A percentile compares a stretch with the other conserved stretches of the same genome.
phyloP scores from a whole-genome alignment of 2,888 invertebrate species.

The Acanthosepion lycidas region DNA sequence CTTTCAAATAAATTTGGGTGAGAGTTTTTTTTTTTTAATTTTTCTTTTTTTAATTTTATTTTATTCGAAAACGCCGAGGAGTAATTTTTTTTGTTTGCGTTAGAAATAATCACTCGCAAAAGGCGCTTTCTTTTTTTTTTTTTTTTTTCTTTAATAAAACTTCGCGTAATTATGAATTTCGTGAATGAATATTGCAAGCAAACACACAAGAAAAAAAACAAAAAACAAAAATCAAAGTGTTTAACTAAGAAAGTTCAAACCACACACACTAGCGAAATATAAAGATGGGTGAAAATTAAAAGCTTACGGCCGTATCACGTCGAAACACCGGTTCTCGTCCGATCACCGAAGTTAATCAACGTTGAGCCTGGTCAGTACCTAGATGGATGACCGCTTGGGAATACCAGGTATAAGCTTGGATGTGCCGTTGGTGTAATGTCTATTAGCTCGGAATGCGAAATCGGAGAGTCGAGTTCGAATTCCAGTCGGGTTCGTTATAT shows the following conservation, averaged over 20 bases:
- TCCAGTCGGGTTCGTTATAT: too few relatives aligned
- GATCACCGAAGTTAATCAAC: too few relatives aligned
- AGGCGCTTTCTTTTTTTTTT: background rate
- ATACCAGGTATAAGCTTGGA: too few relatives aligned
- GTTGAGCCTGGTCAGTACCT: too few relatives aligned
- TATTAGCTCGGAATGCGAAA: too few relatives aligned
- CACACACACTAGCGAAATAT: background rate
- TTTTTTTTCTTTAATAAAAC: background rate
- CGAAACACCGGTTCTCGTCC: too few relatives aligned
- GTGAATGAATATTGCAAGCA: background rate
- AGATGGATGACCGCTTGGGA: too few relatives aligned
- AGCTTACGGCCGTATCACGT: too few relatives aligned
- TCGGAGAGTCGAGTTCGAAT: too few relatives aligned
- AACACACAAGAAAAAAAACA: background rate
- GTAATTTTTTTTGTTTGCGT: background rate
- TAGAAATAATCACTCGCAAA: background rate
- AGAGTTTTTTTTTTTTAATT: background rate
- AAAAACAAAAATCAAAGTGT: background rate
- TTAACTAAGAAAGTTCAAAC: slow-evolving; percentile 33
- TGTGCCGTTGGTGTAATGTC: too few relatives aligned
- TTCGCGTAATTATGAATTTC: background rate
- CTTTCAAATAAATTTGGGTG: background rate
- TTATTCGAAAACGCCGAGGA: background rate
- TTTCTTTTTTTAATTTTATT: too few relatives aligned
- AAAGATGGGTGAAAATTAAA: background rate